Percentiles rank a stretch among this genome's conserved stretches.
These are phyloP conservation scores for Haemorhous mexicanus DNA, from an alignment of 2,113 vertebrate species.

Conservation along the genomic window DNA sequence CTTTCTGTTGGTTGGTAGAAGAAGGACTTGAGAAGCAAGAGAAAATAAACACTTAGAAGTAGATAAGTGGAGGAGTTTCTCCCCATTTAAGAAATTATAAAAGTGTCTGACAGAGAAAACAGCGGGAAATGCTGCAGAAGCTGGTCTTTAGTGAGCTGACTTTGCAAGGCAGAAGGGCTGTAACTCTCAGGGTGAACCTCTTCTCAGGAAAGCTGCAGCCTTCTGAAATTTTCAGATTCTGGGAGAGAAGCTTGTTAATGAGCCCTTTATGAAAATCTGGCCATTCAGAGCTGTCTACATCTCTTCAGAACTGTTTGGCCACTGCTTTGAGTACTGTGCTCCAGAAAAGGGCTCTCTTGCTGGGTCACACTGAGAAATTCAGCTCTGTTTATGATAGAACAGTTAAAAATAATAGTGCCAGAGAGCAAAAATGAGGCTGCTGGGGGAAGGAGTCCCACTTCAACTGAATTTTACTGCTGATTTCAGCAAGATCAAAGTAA, in stretches of 20 bases:
- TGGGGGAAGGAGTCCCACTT: neutral
- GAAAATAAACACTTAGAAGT: neutral
- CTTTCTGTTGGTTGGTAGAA: neutral
- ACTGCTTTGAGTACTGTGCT: neutral
- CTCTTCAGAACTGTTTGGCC: neutral
- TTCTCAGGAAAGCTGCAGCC: neutral
- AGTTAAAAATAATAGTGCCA: neutral
- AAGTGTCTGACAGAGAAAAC: neutral
- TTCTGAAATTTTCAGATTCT: neutral
- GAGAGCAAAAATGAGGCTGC: neutral
- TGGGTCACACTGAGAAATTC: neutral
- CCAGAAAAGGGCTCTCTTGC: neutral
- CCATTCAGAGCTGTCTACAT: neutral
- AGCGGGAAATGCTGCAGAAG: neutral
- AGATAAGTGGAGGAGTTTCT: neutral
- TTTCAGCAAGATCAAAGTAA: neutral
- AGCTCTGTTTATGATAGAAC: rapidly evolving
- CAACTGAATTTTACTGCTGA: neutral
- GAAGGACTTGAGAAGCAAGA: neutral
- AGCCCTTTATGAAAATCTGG: neutral
- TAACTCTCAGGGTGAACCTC: too few relatives aligned
- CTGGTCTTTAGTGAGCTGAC: neutral
- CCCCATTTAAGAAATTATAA: neutral
- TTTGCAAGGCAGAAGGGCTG: neutral
- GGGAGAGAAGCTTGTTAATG: neutral